phyloP scores from a whole-genome alignment of 2,113 vertebrate genomes.

The Macrotis lagotis region DNA sequence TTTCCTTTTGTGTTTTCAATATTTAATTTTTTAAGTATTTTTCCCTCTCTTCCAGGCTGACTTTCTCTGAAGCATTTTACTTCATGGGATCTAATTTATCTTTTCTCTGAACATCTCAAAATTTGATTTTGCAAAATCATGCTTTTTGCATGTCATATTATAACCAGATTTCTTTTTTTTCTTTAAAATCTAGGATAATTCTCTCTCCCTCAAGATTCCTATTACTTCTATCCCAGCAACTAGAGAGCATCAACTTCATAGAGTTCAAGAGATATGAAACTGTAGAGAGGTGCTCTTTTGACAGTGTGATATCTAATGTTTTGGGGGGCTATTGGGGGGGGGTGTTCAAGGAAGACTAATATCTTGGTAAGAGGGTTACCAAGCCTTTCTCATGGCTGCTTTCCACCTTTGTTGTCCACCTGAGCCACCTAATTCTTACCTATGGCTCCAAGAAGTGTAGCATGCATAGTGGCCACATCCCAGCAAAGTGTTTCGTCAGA shows the following conservation, averaged over 20 bases:
- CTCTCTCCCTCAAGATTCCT: background rate
- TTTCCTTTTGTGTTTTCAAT: background rate
- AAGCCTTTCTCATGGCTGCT: too few relatives aligned
- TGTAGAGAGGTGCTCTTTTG: background rate
- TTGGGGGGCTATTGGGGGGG: too few relatives aligned
- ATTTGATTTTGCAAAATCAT: background rate
- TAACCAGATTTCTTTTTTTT: background rate
- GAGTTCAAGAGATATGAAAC: background rate
- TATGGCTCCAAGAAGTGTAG: too few relatives aligned
- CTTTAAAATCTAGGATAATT: background rate
- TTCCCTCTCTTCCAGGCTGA: background rate
- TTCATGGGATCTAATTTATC: background rate
- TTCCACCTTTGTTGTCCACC: too few relatives aligned
- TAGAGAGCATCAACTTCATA: background rate
- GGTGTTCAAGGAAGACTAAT: too few relatives aligned
- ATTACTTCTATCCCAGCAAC: background rate
- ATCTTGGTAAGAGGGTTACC: too few relatives aligned
- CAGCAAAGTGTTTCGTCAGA: too few relatives aligned
- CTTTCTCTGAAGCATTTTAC: background rate
- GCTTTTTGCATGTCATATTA: background rate
- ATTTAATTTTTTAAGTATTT: background rate
- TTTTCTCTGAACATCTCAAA: background rate
- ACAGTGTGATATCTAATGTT: background rate
- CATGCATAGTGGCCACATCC: too few relatives aligned
- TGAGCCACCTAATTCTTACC: too few relatives aligned